Percentiles rank a stretch among this genome's conserved stretches.
These are phyloP conservation scores for Prinia subflava DNA, from an alignment of 2,113 vertebrate genomes.

Conservation along the genomic window DNA sequence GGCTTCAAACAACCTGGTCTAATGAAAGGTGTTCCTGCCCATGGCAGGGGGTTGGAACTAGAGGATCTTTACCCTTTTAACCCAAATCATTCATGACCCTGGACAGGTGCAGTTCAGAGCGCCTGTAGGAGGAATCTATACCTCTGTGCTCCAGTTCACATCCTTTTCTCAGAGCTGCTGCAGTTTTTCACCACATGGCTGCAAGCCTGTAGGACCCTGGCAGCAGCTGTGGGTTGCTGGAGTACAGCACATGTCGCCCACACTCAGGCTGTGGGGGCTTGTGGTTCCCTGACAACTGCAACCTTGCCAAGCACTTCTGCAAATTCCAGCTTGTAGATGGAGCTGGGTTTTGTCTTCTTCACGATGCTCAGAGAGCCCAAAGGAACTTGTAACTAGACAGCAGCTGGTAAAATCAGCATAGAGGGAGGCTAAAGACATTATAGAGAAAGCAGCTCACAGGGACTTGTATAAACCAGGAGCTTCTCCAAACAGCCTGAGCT, in stretches of 20 bases:
- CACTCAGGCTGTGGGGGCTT: neutral
- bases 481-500: neutral
- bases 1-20: neutral
- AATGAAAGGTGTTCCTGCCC: neutral
- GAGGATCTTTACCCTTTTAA: neutral
- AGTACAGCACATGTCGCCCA: fast-evolving
- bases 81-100: neutral
- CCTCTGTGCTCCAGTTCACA: neutral
- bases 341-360: neutral
- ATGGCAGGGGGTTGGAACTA: neutral
- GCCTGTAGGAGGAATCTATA: neutral
- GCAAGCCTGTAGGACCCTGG: fast-evolving
- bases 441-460: neutral
- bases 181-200: neutral
- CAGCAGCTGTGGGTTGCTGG: neutral
- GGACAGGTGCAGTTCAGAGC: neutral
- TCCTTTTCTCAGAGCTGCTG: neutral
- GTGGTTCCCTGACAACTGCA: neutral
- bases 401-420: neutral
- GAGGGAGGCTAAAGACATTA: neutral
- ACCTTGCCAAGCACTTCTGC: neutral
- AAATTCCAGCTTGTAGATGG: neutral
- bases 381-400: neutral
- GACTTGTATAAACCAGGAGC: neutral
- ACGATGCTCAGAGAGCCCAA: fast-evolving